Evolutionary conservation across 2,797 vertebrate species (phyloP).

Genomic region (Gobionotothen gibberifrons): DNA sequence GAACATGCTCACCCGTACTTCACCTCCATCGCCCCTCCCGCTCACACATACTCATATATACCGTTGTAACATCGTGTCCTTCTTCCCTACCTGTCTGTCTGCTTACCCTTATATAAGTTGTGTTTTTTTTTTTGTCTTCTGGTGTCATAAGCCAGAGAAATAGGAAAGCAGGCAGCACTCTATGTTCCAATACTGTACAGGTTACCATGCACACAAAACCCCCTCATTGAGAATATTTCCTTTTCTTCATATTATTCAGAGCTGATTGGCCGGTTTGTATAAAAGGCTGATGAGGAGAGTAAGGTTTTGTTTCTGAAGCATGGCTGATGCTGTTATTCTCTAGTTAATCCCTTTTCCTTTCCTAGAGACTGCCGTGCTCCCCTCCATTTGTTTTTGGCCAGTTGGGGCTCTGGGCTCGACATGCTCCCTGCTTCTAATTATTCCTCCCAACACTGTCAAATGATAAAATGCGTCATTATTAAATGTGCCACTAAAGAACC

Average conservation of each 20-base stretch:
- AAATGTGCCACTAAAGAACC: slow-evolving; percentile 40
- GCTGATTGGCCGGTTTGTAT: slow-evolving; percentile 47
- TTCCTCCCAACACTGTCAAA: slow-evolving; percentile 50
- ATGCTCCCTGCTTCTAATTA: slow-evolving; percentile 60
- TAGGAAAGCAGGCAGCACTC: slow-evolving; percentile 3
- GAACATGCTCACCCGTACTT: slow-evolving; percentile 34
- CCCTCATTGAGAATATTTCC: background rate
- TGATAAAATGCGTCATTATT: slow-evolving; percentile 43
- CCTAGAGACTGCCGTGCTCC: slow-evolving; percentile 30
- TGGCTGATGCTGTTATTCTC: slow-evolving; percentile 54
- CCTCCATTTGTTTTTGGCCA: slow-evolving; percentile 56
- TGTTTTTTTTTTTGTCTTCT: slow-evolving; percentile 15
- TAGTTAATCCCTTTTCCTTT: slow-evolving; percentile 65
- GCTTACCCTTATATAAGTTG: slow-evolving; percentile 41
- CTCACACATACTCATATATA: slow-evolving; percentile 7
- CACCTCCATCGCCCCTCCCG: slow-evolving; percentile 7
- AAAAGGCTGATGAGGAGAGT: slow-evolving; percentile 33
- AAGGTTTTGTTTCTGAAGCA: slow-evolving; percentile 52
- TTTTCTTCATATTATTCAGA: slow-evolving; percentile 19
- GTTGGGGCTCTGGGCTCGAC: slow-evolving; percentile 53
- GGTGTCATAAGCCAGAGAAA: slow-evolving; percentile 12
- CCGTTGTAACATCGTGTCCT: slow-evolving; percentile 29
- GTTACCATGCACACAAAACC: background rate
- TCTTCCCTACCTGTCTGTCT: slow-evolving; percentile 50
- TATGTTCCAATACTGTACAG: background rate